Evolutionary conservation across 2,797 vertebrate species (phyloP), one percentile per base, ranked within the genome.

Genomic region (Leptodactylus fallax): DNA sequence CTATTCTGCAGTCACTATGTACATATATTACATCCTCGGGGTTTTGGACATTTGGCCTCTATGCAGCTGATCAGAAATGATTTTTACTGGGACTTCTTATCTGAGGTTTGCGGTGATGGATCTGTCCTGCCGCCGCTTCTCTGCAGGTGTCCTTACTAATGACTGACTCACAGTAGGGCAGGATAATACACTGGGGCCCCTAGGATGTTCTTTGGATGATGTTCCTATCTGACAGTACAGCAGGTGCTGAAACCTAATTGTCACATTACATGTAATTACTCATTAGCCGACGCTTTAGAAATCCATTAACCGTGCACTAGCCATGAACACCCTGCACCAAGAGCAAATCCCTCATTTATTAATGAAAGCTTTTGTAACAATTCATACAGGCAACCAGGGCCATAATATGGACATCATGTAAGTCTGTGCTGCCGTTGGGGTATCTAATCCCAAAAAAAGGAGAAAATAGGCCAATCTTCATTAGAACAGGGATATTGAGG

Each of bases 231-330:
- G 69, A 72, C 8, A 19, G 69, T 21, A 72, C 69, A 72, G 69
- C 78, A 79, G 78, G 55, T 79, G 55, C 78, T 79, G 56, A 60
- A 60, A 36, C 17, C n/a, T 45, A 79, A 79, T 58, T 36, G 55
- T 79, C 56, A 21, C 79, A 61, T 61, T 80, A 45, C 36, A 45
- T 80, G 19, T 17, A 80, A 60, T 61, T 19, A 80, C 56, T 45
- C 55, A 80, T 61, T 61, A 61, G 23, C 3, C 51, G 58, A 80
- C 23, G 23, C 61, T 45, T 58, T 23, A 79, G 17, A 79, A 78
- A 79, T 60, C 55, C 78, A 79, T 79, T 79, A 79, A 7, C 23
- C 1, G 7, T 19, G 21, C 17, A 80, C 61, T 80, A 80, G 25
- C 21, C 21, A 9, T 36, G 23, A 60, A 36, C 36, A 11, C 3